Percentiles rank a stretch among this genome's conserved stretches.
phyloP scores from a whole-genome alignment of 2,113 vertebrate species.

The Lepisosteus oculatus region DNA sequence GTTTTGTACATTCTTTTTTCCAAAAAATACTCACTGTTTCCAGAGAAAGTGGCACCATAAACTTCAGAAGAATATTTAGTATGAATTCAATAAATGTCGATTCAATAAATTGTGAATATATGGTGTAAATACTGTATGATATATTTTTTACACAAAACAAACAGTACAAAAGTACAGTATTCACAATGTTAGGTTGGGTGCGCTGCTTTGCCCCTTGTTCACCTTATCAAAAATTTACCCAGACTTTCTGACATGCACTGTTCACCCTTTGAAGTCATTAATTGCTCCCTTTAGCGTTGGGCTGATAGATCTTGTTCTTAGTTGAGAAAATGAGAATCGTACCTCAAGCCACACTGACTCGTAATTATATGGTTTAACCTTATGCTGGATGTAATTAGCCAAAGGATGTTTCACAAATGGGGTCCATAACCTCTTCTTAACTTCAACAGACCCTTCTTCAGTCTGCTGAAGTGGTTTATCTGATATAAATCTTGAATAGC shows the following conservation, averaged over 20 bases:
- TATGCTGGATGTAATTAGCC: conserved; percentile 9
- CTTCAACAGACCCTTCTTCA: background rate
- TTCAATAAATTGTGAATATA: too few relatives aligned
- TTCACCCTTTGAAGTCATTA: background rate
- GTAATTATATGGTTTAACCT: conserved; percentile 11
- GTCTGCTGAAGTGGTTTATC: too few relatives aligned
- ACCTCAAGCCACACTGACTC: background rate
- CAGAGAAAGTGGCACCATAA: too few relatives aligned
- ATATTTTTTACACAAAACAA: too few relatives aligned
- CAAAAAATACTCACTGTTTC: too few relatives aligned
- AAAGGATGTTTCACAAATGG: conserved; percentile 12
- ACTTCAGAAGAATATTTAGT: too few relatives aligned
- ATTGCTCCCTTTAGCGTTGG: conserved; percentile 1
- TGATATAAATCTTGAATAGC: background rate
- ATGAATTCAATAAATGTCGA: too few relatives aligned
- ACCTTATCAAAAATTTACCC: background rate
- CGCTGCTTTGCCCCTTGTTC: background rate
- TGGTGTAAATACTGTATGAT: too few relatives aligned
- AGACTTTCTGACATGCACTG: background rate
- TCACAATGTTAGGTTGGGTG: background rate
- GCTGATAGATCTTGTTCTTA: background rate
- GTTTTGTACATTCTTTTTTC: too few relatives aligned
- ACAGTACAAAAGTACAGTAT: too few relatives aligned
- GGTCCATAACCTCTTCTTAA: background rate
- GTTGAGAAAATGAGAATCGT: background rate